Percentiles rank a stretch among this genome's conserved stretches.
phyloP scores from a whole-genome alignment of 2,888 invertebrate genomes.

The Drosophila paranaensis region DNA sequence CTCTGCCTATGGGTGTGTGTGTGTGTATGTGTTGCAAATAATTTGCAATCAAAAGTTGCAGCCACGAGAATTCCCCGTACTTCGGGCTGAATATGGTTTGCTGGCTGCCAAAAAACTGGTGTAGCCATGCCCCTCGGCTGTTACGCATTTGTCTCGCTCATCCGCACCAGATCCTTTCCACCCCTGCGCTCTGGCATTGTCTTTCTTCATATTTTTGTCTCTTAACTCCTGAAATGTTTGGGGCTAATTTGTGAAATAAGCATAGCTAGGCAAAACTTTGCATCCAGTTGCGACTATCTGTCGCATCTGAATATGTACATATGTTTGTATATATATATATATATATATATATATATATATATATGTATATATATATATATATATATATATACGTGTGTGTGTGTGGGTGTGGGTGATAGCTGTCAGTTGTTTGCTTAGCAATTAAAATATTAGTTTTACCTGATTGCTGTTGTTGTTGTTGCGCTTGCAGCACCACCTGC shows the following conservation, averaged over 20 bases:
- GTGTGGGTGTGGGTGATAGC: constrained; percentile 1
- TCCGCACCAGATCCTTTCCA: background rate
- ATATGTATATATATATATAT: no score
- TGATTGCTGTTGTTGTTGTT: constrained; percentile 4
- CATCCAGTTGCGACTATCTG: constrained; percentile 13
- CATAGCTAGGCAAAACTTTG: constrained; percentile 50
- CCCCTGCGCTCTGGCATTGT: background rate
- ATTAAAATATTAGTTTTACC: constrained; percentile 72
- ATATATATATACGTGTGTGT: constrained; percentile 2
- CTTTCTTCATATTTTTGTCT: background rate
- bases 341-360: no score
- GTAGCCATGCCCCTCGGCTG: constrained; percentile 40
- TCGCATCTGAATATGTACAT: background rate
- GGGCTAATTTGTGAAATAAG: constrained; percentile 71
- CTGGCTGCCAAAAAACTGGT: constrained; percentile 22
- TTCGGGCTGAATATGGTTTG: constrained; percentile 15
- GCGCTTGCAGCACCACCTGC: constrained; percentile 8
- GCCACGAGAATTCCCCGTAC: constrained; percentile 43
- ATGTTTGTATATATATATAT: no score
- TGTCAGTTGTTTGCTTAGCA: constrained; percentile 59
- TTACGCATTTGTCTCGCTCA: constrained; percentile 27
- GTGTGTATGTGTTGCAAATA: constrained; percentile 66
- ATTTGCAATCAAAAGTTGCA: constrained; percentile 77
- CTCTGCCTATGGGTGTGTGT: constrained; percentile 33
- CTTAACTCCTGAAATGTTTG: constrained; percentile 38